Evolutionary conservation across 2,113 vertebrate species (phyloP), one percentile per base, ranked within the genome.

Genomic region (Marmota flaviventris): DNA sequence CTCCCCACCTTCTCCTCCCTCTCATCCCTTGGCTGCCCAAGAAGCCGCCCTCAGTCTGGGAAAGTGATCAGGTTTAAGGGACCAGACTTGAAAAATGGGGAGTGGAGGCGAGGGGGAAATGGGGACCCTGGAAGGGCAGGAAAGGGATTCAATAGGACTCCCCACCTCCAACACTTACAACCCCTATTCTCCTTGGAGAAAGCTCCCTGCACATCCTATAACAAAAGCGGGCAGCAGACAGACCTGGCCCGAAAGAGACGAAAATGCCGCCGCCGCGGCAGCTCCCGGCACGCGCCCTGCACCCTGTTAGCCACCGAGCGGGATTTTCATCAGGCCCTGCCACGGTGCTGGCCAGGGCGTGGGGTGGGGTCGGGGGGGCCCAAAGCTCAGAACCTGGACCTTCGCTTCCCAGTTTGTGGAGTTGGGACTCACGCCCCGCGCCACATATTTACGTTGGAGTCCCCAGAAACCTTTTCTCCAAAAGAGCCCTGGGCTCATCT

Each of bases 11-110:
- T 77, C 67, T 56, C 90, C 69, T 45, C 61, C 18, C 82, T 27
- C 53, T 76, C 5, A 88, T 85, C 51, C 78, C 63, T 45, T 0
- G 29, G 75, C 93, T 75, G 75, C 94, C 75, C 67, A 27, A 91
- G 92, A 95, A 96, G 82, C 92, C 56, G 39, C 90, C 65, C 85
- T 65, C 5, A 48, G 85, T 97, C 97, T 98, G 97, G 97, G 97
- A 97, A 97, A 97, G 97, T 97, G 97, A 98, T 98, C 95, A 95
- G 96, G 83, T 97, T 97, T 96, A 95, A 96, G 91, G 70, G 89
- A 97, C 96, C 95, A 24, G 78, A 56, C 42, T 72, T 96, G 85
- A 61, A 91, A 96, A 87, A 79, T 73, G 83, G 81, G 53, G 63
- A 72, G 91, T 67, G 75, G 92, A 97, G 96, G 93, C 93, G 94